Percentiles rank a stretch among this genome's conserved stretches.
Conservation (phyloP, 2,113 vertebrate species). For the Raja brachyura region DNA sequence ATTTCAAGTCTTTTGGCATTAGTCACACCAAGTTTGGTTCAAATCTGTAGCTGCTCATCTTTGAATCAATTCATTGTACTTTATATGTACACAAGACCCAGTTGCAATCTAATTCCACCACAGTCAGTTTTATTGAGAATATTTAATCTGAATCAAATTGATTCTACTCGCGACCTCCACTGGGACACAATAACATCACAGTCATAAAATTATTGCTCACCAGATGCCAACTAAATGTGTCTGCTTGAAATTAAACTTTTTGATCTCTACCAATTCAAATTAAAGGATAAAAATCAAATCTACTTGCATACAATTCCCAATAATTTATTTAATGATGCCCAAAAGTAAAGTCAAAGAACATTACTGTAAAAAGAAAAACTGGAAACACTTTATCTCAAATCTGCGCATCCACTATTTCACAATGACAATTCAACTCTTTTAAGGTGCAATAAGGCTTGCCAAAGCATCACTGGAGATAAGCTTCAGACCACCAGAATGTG, state of each 20-base stretch:
- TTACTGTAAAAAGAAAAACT: too few species aligned
- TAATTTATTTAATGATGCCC: not conserved
- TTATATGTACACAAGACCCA: not conserved
- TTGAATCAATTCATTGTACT: constrained; percentile 11
- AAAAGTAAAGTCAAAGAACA: not conserved
- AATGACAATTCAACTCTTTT: too few species aligned
- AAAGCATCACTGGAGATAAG: too few species aligned
- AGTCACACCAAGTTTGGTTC: not conserved
- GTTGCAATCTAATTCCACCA: not conserved
- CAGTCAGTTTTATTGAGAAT: not conserved
- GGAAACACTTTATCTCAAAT: too few species aligned
- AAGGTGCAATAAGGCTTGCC: too few species aligned
- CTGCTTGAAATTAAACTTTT: not conserved
- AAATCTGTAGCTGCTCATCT: not conserved
- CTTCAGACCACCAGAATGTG: too few species aligned
- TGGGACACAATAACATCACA: not conserved
- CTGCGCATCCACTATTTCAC: too few species aligned
- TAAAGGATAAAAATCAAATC: not conserved
- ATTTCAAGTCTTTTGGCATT: not conserved
- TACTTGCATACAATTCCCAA: not conserved
- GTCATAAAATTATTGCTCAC: too few species aligned
- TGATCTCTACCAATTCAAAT: not conserved
- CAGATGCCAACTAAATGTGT: not conserved
- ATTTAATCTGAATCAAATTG: constrained; percentile 24
- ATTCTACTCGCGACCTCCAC: not conserved